phyloP scores from a whole-genome alignment of 37 sponge, comb jelly and placozoan genomes.

The Trichoplax adhaerens region DNA sequence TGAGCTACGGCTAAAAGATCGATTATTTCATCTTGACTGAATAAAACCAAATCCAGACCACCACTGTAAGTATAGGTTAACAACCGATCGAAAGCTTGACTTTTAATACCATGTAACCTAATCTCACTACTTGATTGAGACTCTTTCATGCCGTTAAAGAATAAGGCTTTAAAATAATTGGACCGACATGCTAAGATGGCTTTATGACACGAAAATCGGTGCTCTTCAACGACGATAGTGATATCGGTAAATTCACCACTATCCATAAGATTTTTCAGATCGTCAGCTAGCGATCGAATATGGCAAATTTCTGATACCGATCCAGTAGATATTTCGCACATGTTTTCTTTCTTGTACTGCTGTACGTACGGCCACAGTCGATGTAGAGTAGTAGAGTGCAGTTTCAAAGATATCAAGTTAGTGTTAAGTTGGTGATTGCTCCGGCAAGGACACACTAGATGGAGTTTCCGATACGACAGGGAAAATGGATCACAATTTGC shows the following conservation, averaged over 20 bases:
- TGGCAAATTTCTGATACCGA: too few relatives aligned
- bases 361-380: too few relatives aligned
- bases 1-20: conserved; percentile 64
- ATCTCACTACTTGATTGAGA: conserved; percentile 14
- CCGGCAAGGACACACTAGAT: too few relatives aligned
- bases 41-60: conserved; percentile 37
- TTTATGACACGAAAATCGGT: conserved; percentile 44
- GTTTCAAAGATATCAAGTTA: too few relatives aligned
- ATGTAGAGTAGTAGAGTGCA: too few relatives aligned
- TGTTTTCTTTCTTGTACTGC: too few relatives aligned
- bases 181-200: conserved; percentile 60
- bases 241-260: conserved; percentile 26
- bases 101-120: conserved; percentile 27
- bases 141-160: conserved; percentile 73
- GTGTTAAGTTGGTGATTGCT: too few relatives aligned
- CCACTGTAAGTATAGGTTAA: conserved; percentile 69
- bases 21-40: conserved; percentile 44
- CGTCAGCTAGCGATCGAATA: not conserved
- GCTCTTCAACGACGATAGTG: conserved; percentile 39
- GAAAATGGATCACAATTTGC: too few relatives aligned
- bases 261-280: not conserved
- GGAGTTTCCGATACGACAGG: too few relatives aligned
- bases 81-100: conserved; percentile 43
- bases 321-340: too few relatives aligned
- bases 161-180: conserved; percentile 47